Base-by-base conservation (phyloP, 2,888 invertebrate genomes). In the Drepana falcataria region DNA sequence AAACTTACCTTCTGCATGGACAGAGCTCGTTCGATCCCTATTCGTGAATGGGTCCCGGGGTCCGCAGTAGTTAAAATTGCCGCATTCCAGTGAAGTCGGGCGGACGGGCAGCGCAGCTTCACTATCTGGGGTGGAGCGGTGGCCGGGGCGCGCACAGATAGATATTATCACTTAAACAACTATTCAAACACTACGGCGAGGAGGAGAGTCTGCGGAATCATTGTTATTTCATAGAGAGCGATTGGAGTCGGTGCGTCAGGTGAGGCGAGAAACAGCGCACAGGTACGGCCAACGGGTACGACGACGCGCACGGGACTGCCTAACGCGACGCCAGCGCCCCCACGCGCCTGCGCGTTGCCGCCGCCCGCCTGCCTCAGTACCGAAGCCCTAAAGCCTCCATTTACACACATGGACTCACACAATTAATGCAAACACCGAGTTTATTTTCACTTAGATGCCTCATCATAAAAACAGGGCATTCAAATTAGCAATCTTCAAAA, bases 41-140 rank as follows among this genome's bases (percentile, higher is more conserved):
- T 80, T 81, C 80, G 75, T 79, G 79, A 84, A 83, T 81, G 81
- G 83, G 82, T 85, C 81, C 84, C 79, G 83, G 81, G 77, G 83
- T 84, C 88, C 83, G 89, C 88, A 88, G 88, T 88, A 87, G 89
- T 88, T 89, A 89, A 90, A 89, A 88, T 89, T 89, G 84, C 90
- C 87, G 90, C 90, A 91, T 91, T 91, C 90, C 90, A 82, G 82
- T 83, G 85, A 84, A 84, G 80, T 77, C 84, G 80, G 85, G 87
- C 86, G 85, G 81, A 81, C 80, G 83, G 82, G 83, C 82, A 82
- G 79, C 85, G 86, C 87, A 87, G 86, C 86, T 80, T 88, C 87
- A 84, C 82, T 81, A 79, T 83, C 81, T 81, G 85, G 87, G 86
- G 86, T 87, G 86, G 85, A 85, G 9, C 81, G 83, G 69, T 58